phyloP scores from a whole-genome alignment of 2,797 vertebrate genomes.

The Gallinago stenura region DNA sequence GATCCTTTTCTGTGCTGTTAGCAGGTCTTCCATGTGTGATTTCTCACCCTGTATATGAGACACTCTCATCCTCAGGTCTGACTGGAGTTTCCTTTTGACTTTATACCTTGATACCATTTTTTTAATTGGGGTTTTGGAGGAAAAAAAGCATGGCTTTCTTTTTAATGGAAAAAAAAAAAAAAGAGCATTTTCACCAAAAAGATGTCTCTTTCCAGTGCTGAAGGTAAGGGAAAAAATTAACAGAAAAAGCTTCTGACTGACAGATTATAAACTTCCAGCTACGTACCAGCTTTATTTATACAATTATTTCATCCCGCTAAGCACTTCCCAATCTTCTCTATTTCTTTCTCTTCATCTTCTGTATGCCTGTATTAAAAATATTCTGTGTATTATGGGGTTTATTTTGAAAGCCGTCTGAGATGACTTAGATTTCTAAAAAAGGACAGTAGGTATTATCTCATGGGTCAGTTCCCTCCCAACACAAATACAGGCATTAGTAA shows the following conservation, averaged over 20 bases:
- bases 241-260: neutral
- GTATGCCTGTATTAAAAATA: neutral
- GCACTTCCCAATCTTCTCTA: neutral
- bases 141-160: neutral
- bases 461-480: neutral
- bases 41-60: fast-evolving
- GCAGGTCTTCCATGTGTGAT: neutral
- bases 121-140: neutral
- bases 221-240: neutral
- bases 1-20: neutral
- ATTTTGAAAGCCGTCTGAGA: neutral
- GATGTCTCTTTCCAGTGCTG: neutral
- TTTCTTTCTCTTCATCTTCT: neutral
- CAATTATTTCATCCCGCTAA: neutral
- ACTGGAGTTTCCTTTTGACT: neutral
- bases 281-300: neutral
- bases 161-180: neutral
- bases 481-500: neutral
- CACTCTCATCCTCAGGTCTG: neutral
- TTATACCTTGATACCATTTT: neutral
- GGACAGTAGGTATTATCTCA: neutral
- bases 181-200: neutral
- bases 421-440: neutral
- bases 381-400: neutral
- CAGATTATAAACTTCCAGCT: neutral